Percentiles rank a stretch among this genome's conserved stretches.
Conservation (phyloP, 2,888 invertebrate species). For the Trachelus stipa region DNA sequence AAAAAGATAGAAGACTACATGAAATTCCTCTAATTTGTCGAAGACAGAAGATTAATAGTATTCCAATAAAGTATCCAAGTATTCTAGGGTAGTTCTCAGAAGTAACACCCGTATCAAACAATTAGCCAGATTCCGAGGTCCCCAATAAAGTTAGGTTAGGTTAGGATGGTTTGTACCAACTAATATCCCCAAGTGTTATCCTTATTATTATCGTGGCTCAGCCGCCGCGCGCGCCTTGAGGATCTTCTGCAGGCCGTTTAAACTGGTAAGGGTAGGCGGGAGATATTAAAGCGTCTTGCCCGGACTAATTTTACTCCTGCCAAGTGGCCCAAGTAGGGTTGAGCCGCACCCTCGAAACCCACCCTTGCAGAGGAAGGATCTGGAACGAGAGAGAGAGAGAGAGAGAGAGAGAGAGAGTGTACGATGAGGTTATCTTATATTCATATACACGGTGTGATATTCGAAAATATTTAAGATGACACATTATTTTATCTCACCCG, state of each 20-base stretch:
- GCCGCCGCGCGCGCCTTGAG: constrained; percentile 30
- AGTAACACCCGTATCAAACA: constrained; percentile 50
- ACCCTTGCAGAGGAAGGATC: neutral
- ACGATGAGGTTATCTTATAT: neutral
- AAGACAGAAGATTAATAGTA: neutral
- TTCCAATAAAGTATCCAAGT: neutral
- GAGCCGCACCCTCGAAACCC: constrained; percentile 16
- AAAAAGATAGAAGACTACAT: neutral
- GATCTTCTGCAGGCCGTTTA: neutral
- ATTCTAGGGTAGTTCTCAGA: neutral
- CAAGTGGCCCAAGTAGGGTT: neutral
- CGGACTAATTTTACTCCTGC: constrained; percentile 47
- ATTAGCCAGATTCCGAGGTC: constrained; percentile 51
- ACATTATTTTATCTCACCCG: neutral
- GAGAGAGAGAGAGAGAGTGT: too few relatives aligned
- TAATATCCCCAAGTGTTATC: constrained; percentile 63
- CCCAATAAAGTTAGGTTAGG: constrained; percentile 38
- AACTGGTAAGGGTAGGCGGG: constrained; percentile 31
- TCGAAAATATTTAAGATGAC: neutral
- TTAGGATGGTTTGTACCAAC: constrained; percentile 51
- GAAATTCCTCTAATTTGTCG: neutral
- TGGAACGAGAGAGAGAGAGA: neutral
- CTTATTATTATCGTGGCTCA: constrained; percentile 54
- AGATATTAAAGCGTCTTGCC: constrained; percentile 56
- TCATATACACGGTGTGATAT: neutral